These are phyloP conservation scores for Drosophila nikananu DNA, from an alignment of 1,140 invertebrate genomes.

Conservation along the genomic window DNA sequence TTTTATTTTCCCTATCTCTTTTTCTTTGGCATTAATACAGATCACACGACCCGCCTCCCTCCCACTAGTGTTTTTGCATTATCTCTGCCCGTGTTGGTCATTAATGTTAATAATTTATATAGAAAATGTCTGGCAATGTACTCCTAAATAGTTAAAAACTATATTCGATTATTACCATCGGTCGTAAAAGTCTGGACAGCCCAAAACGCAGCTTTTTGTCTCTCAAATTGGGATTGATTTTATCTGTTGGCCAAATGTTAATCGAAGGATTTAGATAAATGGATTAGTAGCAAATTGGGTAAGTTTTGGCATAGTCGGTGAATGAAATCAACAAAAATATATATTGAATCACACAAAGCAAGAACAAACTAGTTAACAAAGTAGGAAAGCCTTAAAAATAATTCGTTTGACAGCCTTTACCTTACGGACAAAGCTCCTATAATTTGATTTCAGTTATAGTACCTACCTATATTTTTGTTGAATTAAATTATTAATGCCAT, in stretches of 20 bases:
- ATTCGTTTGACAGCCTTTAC: background rate
- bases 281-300: constrained; percentile 71
- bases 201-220: constrained; percentile 17
- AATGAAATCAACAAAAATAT: background rate
- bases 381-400: background rate
- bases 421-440: background rate
- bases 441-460: background rate
- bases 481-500: too few relatives aligned
- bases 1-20: constrained; percentile 13
- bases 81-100: constrained; percentile 48
- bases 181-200: constrained; percentile 12
- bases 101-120: constrained; percentile 77
- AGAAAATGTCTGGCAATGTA: constrained; percentile 65
- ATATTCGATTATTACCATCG: constrained; percentile 70
- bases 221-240: constrained; percentile 62
- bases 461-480: background rate
- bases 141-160: constrained; percentile 82
- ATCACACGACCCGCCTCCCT: constrained; percentile 21
- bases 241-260: constrained; percentile 39
- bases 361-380: background rate
- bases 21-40: constrained; percentile 51
- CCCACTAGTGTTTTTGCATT: constrained; percentile 36
- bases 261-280: constrained; percentile 65
- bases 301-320: constrained; percentile 49
- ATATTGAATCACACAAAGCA: background rate